Evolutionary conservation across 2,113 vertebrate genomes (phyloP), one percentile per base, ranked within the genome.

Genomic region (Naja naja): DNA sequence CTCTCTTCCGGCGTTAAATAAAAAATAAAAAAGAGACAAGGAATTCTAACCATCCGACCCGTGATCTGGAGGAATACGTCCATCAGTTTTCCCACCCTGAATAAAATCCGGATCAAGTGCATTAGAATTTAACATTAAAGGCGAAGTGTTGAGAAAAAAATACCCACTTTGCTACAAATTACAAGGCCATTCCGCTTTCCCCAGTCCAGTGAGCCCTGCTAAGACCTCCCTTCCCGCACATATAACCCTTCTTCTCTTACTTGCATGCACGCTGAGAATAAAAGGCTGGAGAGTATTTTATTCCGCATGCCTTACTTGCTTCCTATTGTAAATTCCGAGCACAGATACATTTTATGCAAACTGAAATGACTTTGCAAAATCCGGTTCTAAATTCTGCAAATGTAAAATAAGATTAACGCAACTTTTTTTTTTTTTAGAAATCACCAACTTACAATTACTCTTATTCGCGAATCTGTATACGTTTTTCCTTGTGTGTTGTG

Each of bases 361-460:
- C 43, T n/a, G 45, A 81, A 74, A 93, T 90, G 89, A 93, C 92
- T 93, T 90, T 87, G 92, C 92, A 87, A 93, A 93, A 93, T 55
- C 30, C 10, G 27, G 25, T 93, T 20, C 54, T 52, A 25, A 34
- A 47, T 56, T 58, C 47, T 86, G 54, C 30, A 60, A 90, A 86
- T 23, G 20, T 34, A 27, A 74, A 88, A 47, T 69, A n/a, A 90
- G 4, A 88, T 90, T 60, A 89, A 81, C 5, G 22, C 22, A 92
- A 91, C 94, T 49, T 92, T 92, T 92, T 64, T 58, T 55, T 47
- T n/a, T 43, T 55, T 30, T 34, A 93, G 60, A 54, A 91, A 94
- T 85, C 69, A 81, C 69, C 85, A 58, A 95, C 96, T 95, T 93
- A 96, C 96, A 92, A 93, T 90, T 95, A 94, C 74, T 94, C 94